Conservation (phyloP, 2,113 vertebrate species). For the Pollachius pollachius region DNA sequence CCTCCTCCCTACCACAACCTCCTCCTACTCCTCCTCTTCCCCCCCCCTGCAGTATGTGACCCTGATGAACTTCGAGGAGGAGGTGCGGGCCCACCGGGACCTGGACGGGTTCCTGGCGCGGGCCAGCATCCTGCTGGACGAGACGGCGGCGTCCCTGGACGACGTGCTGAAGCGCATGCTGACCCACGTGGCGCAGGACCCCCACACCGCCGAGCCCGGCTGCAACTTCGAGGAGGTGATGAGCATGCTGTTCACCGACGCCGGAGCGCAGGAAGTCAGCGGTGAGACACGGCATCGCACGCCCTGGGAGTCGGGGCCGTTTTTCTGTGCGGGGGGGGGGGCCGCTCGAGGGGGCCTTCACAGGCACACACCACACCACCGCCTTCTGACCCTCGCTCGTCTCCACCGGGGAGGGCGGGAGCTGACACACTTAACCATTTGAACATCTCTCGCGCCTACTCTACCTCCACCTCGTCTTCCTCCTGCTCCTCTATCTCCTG, state of each 20-base stretch:
- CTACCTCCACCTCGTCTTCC: no score
- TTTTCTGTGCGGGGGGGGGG: no score
- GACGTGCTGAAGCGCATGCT: conserved; percentile 93
- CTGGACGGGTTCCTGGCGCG: conserved; percentile 90
- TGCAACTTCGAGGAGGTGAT: conserved; percentile 93
- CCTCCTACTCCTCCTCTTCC: background rate
- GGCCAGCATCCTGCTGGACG: conserved; percentile 91
- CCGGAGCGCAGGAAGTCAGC: conserved; percentile 86
- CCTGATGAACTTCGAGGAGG: conserved; percentile 97
- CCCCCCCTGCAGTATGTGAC: conserved; percentile 84
- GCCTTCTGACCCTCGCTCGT: no score
- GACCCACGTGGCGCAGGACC: conserved; percentile 84
- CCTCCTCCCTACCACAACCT: no score
- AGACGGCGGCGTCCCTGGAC: conserved; percentile 89
- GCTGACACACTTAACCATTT: no score
- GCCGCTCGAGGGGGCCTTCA: background rate
- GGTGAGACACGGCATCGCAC: conserved; percentile 67
- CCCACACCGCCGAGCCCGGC: conserved; percentile 70
- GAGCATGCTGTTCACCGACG: conserved; percentile 93
- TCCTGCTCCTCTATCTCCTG: no score
- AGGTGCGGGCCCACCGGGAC: conserved; percentile 90
- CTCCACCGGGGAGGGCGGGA: no score
- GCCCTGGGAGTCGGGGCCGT: background rate
- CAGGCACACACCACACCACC: background rate
- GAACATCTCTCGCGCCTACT: no score